A percentile compares a stretch with the other conserved stretches of the same genome.
Evolutionary conservation across 2,888 invertebrate species (phyloP).

Genomic region (Diloba caeruleocephala): DNA sequence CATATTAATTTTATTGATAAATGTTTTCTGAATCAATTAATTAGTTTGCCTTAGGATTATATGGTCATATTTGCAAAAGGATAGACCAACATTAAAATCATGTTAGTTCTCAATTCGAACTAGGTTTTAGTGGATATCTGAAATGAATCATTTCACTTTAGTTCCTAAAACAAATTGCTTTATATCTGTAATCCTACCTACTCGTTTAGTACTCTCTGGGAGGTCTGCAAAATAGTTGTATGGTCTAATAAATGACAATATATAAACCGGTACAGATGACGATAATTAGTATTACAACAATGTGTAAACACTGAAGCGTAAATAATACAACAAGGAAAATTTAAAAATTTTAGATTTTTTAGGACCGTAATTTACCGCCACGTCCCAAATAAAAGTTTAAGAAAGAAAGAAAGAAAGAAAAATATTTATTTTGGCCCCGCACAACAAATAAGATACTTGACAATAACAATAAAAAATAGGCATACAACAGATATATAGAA

Average conservation of each 20-base stretch:
- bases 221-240: slow-evolving; percentile 1
- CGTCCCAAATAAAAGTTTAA: too few species aligned
- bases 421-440: too few species aligned
- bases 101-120: slow-evolving; percentile 16
- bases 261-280: slow-evolving; percentile 19
- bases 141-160: slow-evolving; percentile 17
- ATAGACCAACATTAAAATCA: slow-evolving; percentile 16
- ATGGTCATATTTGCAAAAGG: not conserved
- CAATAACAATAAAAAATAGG: too few species aligned
- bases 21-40: not conserved
- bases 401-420: too few species aligned
- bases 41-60: not conserved
- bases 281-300: slow-evolving; percentile 6
- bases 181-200: slow-evolving; percentile 21
- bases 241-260: slow-evolving; percentile 9
- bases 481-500: too few species aligned
- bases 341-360: too few species aligned
- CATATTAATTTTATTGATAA: not conserved
- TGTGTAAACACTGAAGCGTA: not conserved
- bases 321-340: not conserved
- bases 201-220: slow-evolving; percentile 24
- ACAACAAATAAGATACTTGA: too few species aligned
- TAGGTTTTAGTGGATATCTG: slow-evolving; percentile 19
- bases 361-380: too few species aligned
- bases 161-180: slow-evolving; percentile 28